Percentiles rank a stretch among this genome's conserved stretches.
Conservation (phyloP, 2,797 vertebrate species). For the Anas bernieri region DNA sequence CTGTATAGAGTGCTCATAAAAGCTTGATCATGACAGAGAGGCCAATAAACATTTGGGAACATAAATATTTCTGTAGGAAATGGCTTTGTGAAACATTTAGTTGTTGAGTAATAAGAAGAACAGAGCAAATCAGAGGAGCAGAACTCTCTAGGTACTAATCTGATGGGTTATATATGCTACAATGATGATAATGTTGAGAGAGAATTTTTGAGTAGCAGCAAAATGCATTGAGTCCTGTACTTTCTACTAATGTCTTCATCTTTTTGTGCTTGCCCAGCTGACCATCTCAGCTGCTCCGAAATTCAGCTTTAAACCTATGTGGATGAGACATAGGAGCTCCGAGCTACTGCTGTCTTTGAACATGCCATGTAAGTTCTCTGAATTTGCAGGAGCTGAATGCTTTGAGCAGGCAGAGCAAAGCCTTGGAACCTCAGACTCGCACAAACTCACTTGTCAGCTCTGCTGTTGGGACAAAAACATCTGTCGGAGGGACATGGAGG, state of each 20-base stretch:
- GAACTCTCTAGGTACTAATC: slow-evolving; percentile 66
- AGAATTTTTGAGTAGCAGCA: slow-evolving; percentile 24
- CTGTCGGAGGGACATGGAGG: not conserved
- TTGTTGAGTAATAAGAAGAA: slow-evolving; percentile 67
- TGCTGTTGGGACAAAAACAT: not conserved
- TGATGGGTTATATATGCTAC: slow-evolving; percentile 10
- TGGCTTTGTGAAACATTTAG: slow-evolving; percentile 74
- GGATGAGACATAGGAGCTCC: not conserved
- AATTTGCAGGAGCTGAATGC: not conserved
- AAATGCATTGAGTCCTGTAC: not conserved
- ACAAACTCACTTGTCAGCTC: not conserved
- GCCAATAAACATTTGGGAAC: slow-evolving; percentile 71
- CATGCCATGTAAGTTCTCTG: not conserved
- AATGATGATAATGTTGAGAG: slow-evolving; percentile 34
- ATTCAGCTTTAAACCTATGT: not conserved
- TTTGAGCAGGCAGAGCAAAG: not conserved
- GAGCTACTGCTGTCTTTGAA: not conserved
- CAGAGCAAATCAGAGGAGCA: slow-evolving; percentile 49
- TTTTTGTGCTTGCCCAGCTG: not conserved
- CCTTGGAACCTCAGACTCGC: not conserved
- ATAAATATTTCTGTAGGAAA: slow-evolving; percentile 75
- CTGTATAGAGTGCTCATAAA: slow-evolving; percentile 72
- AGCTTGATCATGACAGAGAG: slow-evolving; percentile 73
- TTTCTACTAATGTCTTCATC: not conserved
- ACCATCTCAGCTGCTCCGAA: not conserved